Evolutionary conservation across 2,113 vertebrate species (phyloP), one percentile per base, ranked within the genome.

Genomic region (Talpa occidentalis): DNA sequence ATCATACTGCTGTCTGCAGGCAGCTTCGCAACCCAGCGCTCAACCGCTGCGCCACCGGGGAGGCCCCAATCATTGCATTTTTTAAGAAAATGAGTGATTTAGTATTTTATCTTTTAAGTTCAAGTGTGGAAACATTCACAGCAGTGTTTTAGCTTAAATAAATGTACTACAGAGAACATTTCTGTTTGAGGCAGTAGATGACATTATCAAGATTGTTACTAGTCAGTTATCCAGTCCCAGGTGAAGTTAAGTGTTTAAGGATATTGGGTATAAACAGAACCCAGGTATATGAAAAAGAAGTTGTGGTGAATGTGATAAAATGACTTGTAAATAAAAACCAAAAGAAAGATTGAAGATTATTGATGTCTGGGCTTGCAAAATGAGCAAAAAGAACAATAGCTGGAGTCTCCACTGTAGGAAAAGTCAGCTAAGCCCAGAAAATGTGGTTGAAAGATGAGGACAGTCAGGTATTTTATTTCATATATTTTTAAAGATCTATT

Each of bases 291-390:
- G 32, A 66, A 89, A 54, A 54, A 78, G 22, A 82, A 79, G 60
- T 56, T 49, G 22, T 74, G n/a, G n/a, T 86, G 24, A 87, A 64
- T 69, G 40, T 87, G 32, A 64, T 24, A 35, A 49, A 59, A 19
- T 21, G 21, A 73, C 42, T 91, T 87, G 77, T 59, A 74, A 84
- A 52, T 90, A 93, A 91, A 93, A 52, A 30, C 3, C 28, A 66
- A 64, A 60, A 40, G 49, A 35, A n/a, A 76, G 24, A 47, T 67
- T 77, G 40, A 30, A 54, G 17, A 21, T 66, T 47, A 28, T 3
- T 59, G 52, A 5, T 69, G 12, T 16, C 26, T 80, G 60, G n/a
- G 49, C 40, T 74, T 79, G 66, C 79, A 15, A 59, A 83, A 56
- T 32, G 6, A 56, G 37, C 35, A 9, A 35, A 64, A 84, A 80